Conservation (phyloP, 2,888 invertebrate species). For the Cantharis lateralis region DNA sequence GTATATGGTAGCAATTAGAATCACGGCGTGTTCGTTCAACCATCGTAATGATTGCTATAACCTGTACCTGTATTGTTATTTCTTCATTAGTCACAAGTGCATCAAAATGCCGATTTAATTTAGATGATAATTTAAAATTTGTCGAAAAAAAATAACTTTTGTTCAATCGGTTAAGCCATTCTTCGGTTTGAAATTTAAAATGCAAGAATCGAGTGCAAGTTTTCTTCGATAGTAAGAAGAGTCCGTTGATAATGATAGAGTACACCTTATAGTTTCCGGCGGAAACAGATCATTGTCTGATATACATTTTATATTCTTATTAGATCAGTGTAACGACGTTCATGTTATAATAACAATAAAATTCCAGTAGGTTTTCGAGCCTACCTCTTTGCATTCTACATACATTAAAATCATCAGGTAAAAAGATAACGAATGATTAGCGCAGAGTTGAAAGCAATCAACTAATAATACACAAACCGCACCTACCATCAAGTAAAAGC, state of each 20-base stretch:
- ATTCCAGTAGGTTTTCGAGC: conserved; percentile 8
- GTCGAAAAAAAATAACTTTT: not conserved
- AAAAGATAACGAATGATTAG: not conserved
- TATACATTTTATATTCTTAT: conserved; percentile 39
- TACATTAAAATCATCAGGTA: not conserved
- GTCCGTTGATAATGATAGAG: conserved; percentile 49
- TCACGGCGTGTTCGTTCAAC: conserved; percentile 39
- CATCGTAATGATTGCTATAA: conserved; percentile 30
- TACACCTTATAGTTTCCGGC: conserved; percentile 50
- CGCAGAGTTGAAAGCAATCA: not conserved
- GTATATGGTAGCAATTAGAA: conserved; percentile 28
- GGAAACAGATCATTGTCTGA: conserved; percentile 52
- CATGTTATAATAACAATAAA: conserved; percentile 23
- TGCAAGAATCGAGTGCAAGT: conserved; percentile 8
- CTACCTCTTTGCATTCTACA: not conserved
- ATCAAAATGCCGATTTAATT: not conserved
- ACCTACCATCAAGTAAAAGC: conserved; percentile 22
- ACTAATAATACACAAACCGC: not conserved
- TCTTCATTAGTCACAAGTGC: conserved; percentile 31
- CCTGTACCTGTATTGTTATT: conserved; percentile 29
- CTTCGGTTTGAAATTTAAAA: not conserved
- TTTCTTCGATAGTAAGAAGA: conserved; percentile 37
- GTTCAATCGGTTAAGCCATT: not conserved
- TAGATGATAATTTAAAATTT: not conserved
- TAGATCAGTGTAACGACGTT: conserved; percentile 29